Conservation (phyloP, 2,113 vertebrate genomes). For the Castor canadensis region DNA sequence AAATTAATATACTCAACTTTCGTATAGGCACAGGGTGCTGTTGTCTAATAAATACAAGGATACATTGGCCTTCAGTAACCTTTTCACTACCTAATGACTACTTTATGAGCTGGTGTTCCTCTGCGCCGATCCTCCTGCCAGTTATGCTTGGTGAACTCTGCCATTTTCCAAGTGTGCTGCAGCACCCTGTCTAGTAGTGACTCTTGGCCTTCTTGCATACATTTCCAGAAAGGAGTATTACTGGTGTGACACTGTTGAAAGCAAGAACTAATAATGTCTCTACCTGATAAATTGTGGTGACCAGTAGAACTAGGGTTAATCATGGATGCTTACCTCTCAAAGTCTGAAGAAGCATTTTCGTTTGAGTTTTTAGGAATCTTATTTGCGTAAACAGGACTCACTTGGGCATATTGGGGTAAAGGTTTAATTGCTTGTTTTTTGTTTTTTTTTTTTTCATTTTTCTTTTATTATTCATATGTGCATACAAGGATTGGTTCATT, state of each 20-base stretch:
- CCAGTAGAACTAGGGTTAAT: background rate
- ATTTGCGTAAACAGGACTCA: background rate
- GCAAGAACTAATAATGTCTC: background rate
- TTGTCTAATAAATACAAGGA: background rate
- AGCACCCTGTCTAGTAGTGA: background rate
- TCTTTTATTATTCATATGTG: too few relatives aligned
- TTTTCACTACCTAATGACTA: constrained; percentile 3
- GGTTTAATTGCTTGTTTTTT: background rate
- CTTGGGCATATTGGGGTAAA: background rate
- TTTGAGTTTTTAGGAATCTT: background rate
- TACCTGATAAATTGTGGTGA: background rate
- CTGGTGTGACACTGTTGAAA: background rate
- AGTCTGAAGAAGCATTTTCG: background rate
- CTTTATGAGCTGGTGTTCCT: background rate
- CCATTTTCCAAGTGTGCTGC: background rate
- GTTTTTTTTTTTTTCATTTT: too few relatives aligned
- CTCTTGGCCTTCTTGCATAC: background rate
- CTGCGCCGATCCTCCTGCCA: background rate
- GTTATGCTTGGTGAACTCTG: background rate
- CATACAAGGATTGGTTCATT: too few relatives aligned
- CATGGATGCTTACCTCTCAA: background rate
- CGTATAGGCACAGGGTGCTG: background rate
- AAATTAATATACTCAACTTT: constrained; percentile 4
- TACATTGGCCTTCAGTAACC: background rate
- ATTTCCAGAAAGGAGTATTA: constrained; percentile 27